Evolutionary conservation across 53 echinoderm and acorn worm genomes (phyloP), one percentile per base, ranked within the genome.

Genomic region (Hippasteria phrygiana): DNA sequence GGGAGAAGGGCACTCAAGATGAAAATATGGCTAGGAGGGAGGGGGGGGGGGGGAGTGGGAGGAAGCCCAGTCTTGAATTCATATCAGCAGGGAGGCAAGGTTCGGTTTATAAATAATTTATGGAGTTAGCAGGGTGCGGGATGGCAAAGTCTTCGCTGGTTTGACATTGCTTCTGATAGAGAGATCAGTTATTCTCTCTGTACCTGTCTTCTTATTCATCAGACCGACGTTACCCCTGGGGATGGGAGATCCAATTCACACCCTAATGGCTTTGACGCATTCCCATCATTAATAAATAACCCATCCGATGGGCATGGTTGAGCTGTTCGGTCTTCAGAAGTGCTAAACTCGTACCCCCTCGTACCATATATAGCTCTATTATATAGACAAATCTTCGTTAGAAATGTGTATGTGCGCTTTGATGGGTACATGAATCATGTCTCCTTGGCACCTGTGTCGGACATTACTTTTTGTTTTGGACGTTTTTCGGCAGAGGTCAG

Each of bases 211-310:
- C 12, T 2, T 35, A 4, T 28, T 76, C 51, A 34, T 76, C 76
- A 45, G 74, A 24, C 47, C 45, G 74, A 11, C 74, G 51, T 48
- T 32, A 7, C 76, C 76, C 54, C 51, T 5, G 40, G 78, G 78
- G 40, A 41, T 26, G 28, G 43, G 37, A 24, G 78, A 62, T 78
- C 78, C 5, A 55, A 78, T 78, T 78, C 56, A 78, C 78, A 78
- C 55, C 37, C 56, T 59, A 78, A 78, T 78, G 59, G 78, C 78
- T 78, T 78, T 32, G 22, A 77, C 51, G 51, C 54, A 26, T 54
- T 14, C 33, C 36, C 67, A 26, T 55, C 77, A 33, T 55, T 37
- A 77, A 77, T 53, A 77, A 50, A 53, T 20, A 51, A 77, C 20
- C 16, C 17, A 34, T 77, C 32, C 54, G 51, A 26, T 59, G 4